Conservation (phyloP, 1,140 invertebrate species). For the Neodiprion pinetum region DNA sequence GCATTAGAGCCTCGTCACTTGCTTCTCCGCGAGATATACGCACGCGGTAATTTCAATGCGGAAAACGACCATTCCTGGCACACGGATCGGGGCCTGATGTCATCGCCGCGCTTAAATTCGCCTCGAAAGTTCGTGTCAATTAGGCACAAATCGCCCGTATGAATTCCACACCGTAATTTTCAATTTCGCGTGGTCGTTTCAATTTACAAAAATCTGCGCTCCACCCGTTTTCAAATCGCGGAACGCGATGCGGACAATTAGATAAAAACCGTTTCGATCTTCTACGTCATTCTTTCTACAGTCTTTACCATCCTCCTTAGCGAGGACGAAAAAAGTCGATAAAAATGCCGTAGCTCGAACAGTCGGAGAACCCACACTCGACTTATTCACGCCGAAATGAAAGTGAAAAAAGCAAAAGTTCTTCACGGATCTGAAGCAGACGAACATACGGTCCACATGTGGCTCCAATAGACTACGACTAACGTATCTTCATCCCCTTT, state of each 20-base stretch:
- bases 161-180: neutral
- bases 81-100: neutral
- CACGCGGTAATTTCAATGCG: neutral
- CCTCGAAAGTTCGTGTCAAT: too few relatives aligned
- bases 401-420: neutral
- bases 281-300: too few relatives aligned
- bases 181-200: neutral
- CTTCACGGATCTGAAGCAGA: slow-evolving; percentile 14
- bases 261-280: too few relatives aligned
- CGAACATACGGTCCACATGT: slow-evolving; percentile 3
- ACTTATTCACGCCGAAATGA: neutral
- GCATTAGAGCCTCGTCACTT: neutral
- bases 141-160: neutral
- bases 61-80: neutral
- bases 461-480: neutral
- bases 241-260: too few relatives aligned
- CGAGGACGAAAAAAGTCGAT: too few relatives aligned
- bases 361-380: neutral
- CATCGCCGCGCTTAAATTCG: neutral
- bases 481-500: too few relatives aligned
- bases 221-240: too few relatives aligned
- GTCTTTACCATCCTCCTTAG: too few relatives aligned
- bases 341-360: neutral
- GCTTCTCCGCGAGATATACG: neutral
- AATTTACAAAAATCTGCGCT: neutral